Evolutionary conservation across 2,888 invertebrate species (phyloP), one percentile per base, ranked within the genome.

Genomic region (Drosophila nigritarsus): DNA sequence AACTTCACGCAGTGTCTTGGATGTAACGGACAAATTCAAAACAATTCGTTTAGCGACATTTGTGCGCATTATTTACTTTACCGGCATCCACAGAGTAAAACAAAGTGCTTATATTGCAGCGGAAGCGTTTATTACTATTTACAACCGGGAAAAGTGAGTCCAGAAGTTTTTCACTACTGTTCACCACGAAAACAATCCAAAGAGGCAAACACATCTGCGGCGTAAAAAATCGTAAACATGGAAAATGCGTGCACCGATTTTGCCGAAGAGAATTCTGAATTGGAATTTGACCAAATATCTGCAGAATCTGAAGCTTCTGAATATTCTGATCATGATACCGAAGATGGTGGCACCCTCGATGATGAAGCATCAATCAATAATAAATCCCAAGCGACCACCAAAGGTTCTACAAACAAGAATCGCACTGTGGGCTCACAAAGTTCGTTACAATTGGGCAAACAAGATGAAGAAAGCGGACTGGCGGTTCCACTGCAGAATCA

Each of bases 81-180:
- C 32, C 66, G 76, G 3, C 91, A 91, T 70, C 65, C 55, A n/a
- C 59, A 66, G 1, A 78, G 73, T 51, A 78, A 62, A 58, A 65
- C 48, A 4, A 80, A 83, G 66, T 93, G 93, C 51, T 70, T 90
- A 9, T 93, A 93, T 70, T 93, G 92, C 50, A 60, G 75, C 13
- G 91, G 91, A 20, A 89, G 86, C 56, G 92, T 92, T 9, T 84
- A 92, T 65, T 83, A 76, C 38, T 92, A 91, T 55, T 65, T 73
- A 27, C 53, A 73, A 4, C 30, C 42, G 3, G 53, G 45, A 13
- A 75, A 74, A 40, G 68, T 73, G 13, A 61, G 65, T n/a, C 73
- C 83, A 0, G 79, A 83, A 68, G 69, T 83, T 29, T 92, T 89
- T 74, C 92, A 92, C 58, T 91, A 86, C 56, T 92, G 93, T 62